Evolutionary conservation across 1,140 invertebrate species (phyloP), one percentile per base, ranked within the genome.

Genomic region (Marisa cornuarietis): DNA sequence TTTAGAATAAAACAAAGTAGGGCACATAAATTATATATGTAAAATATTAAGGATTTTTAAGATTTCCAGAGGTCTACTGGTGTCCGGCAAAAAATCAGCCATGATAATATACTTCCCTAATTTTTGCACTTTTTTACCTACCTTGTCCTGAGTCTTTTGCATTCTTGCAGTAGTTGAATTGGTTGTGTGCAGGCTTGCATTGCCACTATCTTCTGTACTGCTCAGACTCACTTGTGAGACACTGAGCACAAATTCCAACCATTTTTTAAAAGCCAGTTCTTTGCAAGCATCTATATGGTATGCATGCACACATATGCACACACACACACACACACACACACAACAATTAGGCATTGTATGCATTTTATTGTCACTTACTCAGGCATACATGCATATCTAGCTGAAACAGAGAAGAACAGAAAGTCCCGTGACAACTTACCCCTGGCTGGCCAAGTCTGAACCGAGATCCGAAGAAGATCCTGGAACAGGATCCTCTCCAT

Each of bases 401-500:
- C 65, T 58, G 54, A 58, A 58, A 9, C 65, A 68, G n/a, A 24
- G 65, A 11, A n/a, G 65, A 20, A n/a, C 62, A 63, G 9, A n/a
- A n/a, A 14, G 13, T n/a, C 13, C 11, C 26, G 3, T 22, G 11
- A 31, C 26, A 62, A 52, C 65, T 68, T 49, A 77, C 76, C 18
- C 76, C 18, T 77, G 74, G 42, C 74, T 76, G 31, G 16, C 26
- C 10, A 10, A n/a, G 20, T 81, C 78, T 66, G 79, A 80, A 65
- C 76, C 71, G 13, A 84, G 51, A 75, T 85, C 84, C 42, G 79
- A 81, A 62, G 80, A 79, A 0, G 89, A 89, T 7, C 88, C 88
- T 1, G 86, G 82, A 22, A 87, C 76, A 18, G 89, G 89, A 31
- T 88, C 83, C 80, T 88, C 88, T 20, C 88, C 88, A 80, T 90